A percentile compares a stretch with the other conserved stretches of the same genome.
These are phyloP conservation scores for Corydoras maculifer DNA, from an alignment of 2,113 vertebrate genomes.

Conservation along the genomic window DNA sequence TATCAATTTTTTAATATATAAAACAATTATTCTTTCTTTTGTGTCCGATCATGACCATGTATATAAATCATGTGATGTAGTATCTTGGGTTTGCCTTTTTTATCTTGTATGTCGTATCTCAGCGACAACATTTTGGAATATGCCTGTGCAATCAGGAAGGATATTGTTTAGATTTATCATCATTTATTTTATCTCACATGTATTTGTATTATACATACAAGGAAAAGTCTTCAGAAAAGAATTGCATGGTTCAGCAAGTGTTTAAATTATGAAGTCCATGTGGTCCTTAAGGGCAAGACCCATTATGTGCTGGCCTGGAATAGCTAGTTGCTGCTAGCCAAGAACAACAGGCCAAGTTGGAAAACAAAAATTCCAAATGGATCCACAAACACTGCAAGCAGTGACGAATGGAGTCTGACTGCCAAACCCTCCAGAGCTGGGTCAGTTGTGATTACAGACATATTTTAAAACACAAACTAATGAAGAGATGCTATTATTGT, in stretches of 20 bases:
- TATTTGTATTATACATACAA: neutral
- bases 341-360: slow-evolving; percentile 54
- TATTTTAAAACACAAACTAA: too few relatives aligned
- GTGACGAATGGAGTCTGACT: slow-evolving; percentile 12
- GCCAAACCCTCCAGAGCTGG: slow-evolving; percentile 21
- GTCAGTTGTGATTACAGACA: neutral
- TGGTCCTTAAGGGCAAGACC: neutral
- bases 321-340: slow-evolving; percentile 44
- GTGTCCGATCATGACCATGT: too few relatives aligned
- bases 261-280: neutral
- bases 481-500: too few relatives aligned
- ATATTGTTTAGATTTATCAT: neutral
- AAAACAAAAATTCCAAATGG: slow-evolving; percentile 43
- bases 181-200: neutral
- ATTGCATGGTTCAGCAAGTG: neutral
- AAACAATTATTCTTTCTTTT: too few relatives aligned
- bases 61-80: too few relatives aligned
- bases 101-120: too few relatives aligned
- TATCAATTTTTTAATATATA: too few relatives aligned
- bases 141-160: too few relatives aligned
- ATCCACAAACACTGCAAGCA: slow-evolving; percentile 31
- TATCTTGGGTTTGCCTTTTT: too few relatives aligned
- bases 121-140: too few relatives aligned
- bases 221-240: neutral
- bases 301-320: slow-evolving; percentile 39